These are phyloP conservation scores for Drosophila ficusphila DNA, from an alignment of 1,140 invertebrate species.

Conservation along the genomic window DNA sequence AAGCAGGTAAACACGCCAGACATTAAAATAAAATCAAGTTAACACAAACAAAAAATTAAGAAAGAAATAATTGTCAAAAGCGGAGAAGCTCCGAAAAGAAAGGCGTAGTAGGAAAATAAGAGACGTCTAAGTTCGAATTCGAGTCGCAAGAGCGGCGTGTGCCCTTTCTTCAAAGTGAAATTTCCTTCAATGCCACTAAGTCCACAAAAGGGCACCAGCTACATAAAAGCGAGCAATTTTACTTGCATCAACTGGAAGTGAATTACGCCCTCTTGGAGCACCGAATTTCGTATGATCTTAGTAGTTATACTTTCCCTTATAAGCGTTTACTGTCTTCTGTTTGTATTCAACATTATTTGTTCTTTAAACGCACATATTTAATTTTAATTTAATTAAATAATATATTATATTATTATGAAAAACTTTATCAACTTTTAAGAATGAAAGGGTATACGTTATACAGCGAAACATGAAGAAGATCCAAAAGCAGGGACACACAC, in stretches of 20 bases:
- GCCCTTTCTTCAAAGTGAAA: constrained; percentile 75
- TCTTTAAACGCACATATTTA: no score
- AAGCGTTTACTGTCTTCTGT: no score
- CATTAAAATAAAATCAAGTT: constrained; percentile 79
- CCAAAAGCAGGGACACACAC: constrained; percentile 28
- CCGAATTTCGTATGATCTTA: constrained; percentile 9
- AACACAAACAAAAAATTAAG: constrained; percentile 51
- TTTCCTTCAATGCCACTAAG: constrained; percentile 66
- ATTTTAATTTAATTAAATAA: no score
- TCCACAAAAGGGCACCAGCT: constrained; percentile 49
- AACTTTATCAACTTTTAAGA: background rate
- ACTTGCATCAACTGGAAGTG: constrained; percentile 17
- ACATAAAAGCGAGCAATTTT: constrained; percentile 45
- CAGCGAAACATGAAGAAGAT: constrained; percentile 9
- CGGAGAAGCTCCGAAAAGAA: constrained; percentile 29
- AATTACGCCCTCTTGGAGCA: background rate
- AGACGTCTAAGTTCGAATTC: constrained; percentile 16
- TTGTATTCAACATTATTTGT: no score
- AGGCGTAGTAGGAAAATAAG: constrained; percentile 44
- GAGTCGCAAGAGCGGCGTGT: constrained; percentile 51
- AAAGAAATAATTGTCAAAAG: constrained; percentile 48
- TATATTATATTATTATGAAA: no score
- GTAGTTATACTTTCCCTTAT: no score
- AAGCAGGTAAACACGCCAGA: constrained; percentile 41
- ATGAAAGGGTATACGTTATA: constrained; percentile 27